Percentiles rank a stretch among this genome's conserved stretches.
These are phyloP conservation scores for Callithrix jacchus DNA, from an alignment of 2,113 vertebrate species.

Conservation along the genomic window DNA sequence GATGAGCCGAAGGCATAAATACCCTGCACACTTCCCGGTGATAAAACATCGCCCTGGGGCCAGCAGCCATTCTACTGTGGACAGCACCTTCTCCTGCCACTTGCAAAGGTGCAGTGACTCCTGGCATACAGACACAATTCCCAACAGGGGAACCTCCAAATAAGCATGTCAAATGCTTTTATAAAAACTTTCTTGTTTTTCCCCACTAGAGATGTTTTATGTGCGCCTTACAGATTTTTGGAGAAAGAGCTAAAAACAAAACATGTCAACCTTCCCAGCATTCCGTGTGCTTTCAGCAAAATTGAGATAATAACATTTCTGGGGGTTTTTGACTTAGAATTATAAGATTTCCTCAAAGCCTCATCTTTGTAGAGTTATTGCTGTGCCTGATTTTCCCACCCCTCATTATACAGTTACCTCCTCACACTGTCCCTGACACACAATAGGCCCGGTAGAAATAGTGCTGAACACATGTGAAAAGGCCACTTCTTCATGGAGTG, in stretches of 20 bases:
- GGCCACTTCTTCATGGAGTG: fast-evolving
- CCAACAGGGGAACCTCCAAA: background rate
- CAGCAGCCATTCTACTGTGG: fast-evolving
- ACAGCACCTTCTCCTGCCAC: background rate
- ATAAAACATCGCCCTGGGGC: background rate
- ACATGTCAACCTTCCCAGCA: background rate
- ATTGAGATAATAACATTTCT: background rate
- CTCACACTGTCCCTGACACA: background rate
- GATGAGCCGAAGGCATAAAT: background rate
- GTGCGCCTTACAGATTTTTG: background rate
- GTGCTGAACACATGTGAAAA: fast-evolving
- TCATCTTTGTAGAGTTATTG: fast-evolving
- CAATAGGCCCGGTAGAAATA: background rate
- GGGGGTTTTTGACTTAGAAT: fast-evolving
- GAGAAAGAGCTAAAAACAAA: background rate
- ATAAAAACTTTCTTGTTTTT: background rate
- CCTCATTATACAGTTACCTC: fast-evolving
- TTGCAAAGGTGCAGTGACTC: background rate
- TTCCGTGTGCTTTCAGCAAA: background rate
- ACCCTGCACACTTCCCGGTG: fast-evolving
- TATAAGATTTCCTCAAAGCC: background rate
- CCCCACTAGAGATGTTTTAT: background rate
- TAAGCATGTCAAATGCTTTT: background rate
- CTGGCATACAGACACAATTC: background rate
- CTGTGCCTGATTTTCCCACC: fast-evolving